phyloP scores from a whole-genome alignment of 2,797 vertebrate species.

The Gallinago stenura region DNA sequence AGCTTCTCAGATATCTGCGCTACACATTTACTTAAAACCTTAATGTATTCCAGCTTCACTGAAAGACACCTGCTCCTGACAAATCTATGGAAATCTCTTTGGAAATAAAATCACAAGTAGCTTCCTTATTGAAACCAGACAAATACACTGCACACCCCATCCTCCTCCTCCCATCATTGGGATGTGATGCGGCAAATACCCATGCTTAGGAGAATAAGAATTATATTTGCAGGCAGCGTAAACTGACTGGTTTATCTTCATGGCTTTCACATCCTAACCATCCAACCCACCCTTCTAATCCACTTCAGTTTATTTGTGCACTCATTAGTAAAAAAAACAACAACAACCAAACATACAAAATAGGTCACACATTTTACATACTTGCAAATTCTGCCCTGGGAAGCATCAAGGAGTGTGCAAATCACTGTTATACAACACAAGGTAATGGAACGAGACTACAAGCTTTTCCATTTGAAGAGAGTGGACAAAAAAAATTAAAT shows the following conservation, averaged over 20 bases:
- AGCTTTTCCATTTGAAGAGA: neutral
- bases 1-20: conserved; percentile 33
- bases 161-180: neutral
- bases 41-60: conserved; percentile 21
- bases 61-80: conserved; percentile 41
- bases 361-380: conserved; percentile 57
- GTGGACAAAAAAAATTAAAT: neutral
- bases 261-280: conserved; percentile 44
- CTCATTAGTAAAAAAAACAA: conserved; percentile 1
- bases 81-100: neutral
- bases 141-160: neutral
- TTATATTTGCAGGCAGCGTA: neutral
- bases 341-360: neutral
- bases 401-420: conserved; percentile 8
- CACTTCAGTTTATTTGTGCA: conserved; percentile 11
- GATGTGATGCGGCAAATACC: conserved; percentile 29
- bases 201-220: neutral
- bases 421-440: conserved; percentile 26
- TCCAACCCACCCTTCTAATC: conserved; percentile 54
- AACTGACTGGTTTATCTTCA: conserved; percentile 65
- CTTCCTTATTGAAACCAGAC: neutral
- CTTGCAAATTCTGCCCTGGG: conserved; percentile 36
- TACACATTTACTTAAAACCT: conserved; percentile 50
- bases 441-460: neutral
- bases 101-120: conserved; percentile 3